Evolutionary conservation across 2,888 invertebrate species (phyloP), one percentile per base, ranked within the genome.

Genomic region (Micropterix aruncella): DNA sequence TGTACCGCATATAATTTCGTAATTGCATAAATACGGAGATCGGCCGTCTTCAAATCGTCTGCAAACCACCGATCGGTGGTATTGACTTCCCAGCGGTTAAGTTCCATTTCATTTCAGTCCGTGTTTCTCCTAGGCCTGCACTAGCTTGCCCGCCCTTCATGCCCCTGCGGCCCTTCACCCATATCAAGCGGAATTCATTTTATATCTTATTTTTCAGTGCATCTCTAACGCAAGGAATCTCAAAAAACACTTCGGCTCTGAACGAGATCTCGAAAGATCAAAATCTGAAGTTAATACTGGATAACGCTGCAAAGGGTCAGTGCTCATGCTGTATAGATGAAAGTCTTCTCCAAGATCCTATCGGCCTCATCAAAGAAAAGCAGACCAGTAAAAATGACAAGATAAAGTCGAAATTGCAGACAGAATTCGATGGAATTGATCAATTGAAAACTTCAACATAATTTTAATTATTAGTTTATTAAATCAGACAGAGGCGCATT

Each of bases 241-340:
- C 38, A 38, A 16, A 15, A 12, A 38, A 41, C 3, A 44, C 40
- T 15, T 18, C 27, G 38, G 18, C 36, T n/a, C 37, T 38, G 16
- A 43, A 5, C 14, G 38, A 42, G 38, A 18, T 43, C 19, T 19
- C 18, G 36, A 19, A 17, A 38, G 43, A 44, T 5, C 9, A 43
- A 40, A 40, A 37, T 37, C 4, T 14, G 19, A 18, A 16, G 36
- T 16, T 16, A 12, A 12, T 42, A 37, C 42, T 39, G 27, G 46
- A 41, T 7, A 46, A 48, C 14, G 43, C 40, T 5, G 16, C 42
- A 37, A 40, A 40, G 37, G 43, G 27, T 40, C 16, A 46, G 18
- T 49, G 49, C 38, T 41, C 40, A 19, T 43, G 46, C 9, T 49
- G 49, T 42, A 17, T 37, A 2, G 18, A 49, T 38, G n/a, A 17